Evolutionary conservation across 1,140 invertebrate genomes (phyloP).

Genomic region (Hesperophylax magnus): DNA sequence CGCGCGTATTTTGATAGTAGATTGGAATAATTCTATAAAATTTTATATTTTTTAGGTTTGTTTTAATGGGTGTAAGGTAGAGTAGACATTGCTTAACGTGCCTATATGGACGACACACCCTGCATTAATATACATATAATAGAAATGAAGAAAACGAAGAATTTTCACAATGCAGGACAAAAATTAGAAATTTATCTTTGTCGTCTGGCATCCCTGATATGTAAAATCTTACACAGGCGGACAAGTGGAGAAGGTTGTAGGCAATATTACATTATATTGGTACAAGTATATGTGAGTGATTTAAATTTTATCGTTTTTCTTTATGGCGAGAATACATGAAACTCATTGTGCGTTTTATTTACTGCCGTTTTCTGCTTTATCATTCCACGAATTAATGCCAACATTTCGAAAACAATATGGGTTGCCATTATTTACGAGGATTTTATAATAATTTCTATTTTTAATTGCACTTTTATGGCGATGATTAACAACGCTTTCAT

Average conservation of each 20-base stretch:
- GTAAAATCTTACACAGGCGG: constrained; percentile 18
- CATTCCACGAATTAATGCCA: constrained; percentile 13
- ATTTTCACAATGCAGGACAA: too few species aligned
- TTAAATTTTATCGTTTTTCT: constrained; percentile 37
- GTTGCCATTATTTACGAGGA: constrained; percentile 1
- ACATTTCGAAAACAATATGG: constrained; percentile 15
- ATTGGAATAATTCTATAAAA: too few species aligned
- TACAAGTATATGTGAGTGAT: constrained; percentile 35
- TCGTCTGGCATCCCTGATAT: not conserved
- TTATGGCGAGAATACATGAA: constrained; percentile 18
- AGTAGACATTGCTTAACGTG: too few species aligned
- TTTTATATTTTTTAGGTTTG: too few species aligned
- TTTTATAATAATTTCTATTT: constrained; percentile 4
- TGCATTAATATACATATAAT: too few species aligned
- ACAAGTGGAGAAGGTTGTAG: constrained; percentile 27
- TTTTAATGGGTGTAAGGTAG: too few species aligned
- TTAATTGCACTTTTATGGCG: constrained; percentile 27
- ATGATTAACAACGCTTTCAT: constrained; percentile 17
- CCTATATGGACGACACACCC: too few species aligned
- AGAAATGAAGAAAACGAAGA: too few species aligned
- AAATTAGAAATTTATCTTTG: too few species aligned
- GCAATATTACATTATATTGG: constrained; percentile 19
- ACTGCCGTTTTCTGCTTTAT: constrained; percentile 10
- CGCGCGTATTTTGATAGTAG: too few species aligned
- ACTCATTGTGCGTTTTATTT: constrained; percentile 26